These are phyloP conservation scores for Lasioglossum malachurum DNA, from an alignment of 2,888 invertebrate species.

Conservation along the genomic window DNA sequence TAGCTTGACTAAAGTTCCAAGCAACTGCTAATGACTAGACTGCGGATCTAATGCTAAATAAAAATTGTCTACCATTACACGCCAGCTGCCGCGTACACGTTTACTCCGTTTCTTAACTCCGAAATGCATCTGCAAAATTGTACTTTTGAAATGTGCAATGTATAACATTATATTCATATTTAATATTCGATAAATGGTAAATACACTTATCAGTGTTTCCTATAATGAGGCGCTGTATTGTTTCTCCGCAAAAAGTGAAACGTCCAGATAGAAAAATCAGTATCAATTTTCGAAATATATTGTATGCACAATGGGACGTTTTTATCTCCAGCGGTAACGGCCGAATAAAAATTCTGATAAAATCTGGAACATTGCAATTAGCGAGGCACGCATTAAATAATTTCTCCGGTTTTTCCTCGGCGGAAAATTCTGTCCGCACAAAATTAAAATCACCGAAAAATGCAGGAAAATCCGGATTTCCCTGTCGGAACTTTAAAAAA, in stretches of 20 bases:
- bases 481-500: not conserved
- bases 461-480: not conserved
- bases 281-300: not conserved
- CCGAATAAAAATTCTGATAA: not conserved
- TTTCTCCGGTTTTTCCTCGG: not conserved
- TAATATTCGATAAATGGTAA: too few species aligned
- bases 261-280: not conserved
- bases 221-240: not conserved
- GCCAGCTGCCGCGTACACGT: not conserved
- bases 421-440: not conserved
- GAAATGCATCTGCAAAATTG: not conserved
- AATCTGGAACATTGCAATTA: constrained; percentile 8
- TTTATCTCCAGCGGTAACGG: not conserved
- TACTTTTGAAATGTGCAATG: not conserved
- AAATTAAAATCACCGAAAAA: constrained; percentile 1
- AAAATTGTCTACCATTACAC: not conserved
- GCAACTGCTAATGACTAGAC: not conserved
- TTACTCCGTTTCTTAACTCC: not conserved
- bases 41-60: not conserved
- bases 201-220: not conserved
- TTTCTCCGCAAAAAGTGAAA: not conserved
- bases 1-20: not conserved
- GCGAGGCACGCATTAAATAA: not conserved
- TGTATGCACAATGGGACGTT: not conserved
- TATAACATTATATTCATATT: too few species aligned